Base-by-base conservation (phyloP, 2,797 vertebrate genomes). In the Rhabdomys pumilio region DNA sequence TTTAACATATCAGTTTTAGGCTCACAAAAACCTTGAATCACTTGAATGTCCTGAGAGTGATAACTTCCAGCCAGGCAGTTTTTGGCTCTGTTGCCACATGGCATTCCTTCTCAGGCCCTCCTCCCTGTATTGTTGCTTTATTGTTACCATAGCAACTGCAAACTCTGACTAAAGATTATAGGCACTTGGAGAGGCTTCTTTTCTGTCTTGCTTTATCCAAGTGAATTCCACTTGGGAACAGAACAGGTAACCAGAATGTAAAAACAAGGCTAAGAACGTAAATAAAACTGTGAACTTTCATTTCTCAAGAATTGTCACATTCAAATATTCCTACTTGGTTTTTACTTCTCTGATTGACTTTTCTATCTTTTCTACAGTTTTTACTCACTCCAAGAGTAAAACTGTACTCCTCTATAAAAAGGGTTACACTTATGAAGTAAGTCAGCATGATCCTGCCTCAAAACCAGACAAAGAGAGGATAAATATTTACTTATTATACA, bases 111-210 rank as follows among this genome's bases (percentile, higher is more conserved):
- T 73, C 91, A 50, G 50, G 13, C 59, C 92, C 89, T 91, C 85
- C 20, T 92, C 94, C 38, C 95, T 92, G 24, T 97, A 97, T 72
- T 96, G 29, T 41, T 98, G 94, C 83, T 96, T 97, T 79, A 89
- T n/a, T 97, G 95, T 96, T 98, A 94, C 89, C 77, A 97, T 29
- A 96, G 96, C 59, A 97, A 98, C 92, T 81, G 57, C 34, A 47
- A 80, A 14, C 93, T 97, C 90, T 89, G 79, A 97, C 75, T 82
- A 73, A 22, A 96, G 93, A 93, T 94, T 85, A 90, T 4, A 95
- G 67, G 79, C 57, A 93, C 31, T 84, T 77, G 81, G 63, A 88
- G 81, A 89, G 14, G 13, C 57, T 94, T 82, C 55, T 93, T 90
- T 84, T 88, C 50, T 94, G 31, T 44, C 91, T 31, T 92, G 41